These are phyloP conservation scores for Dolichallabes microphthalmus DNA, from an alignment of 2,113 vertebrate species.

Conservation along the genomic window DNA sequence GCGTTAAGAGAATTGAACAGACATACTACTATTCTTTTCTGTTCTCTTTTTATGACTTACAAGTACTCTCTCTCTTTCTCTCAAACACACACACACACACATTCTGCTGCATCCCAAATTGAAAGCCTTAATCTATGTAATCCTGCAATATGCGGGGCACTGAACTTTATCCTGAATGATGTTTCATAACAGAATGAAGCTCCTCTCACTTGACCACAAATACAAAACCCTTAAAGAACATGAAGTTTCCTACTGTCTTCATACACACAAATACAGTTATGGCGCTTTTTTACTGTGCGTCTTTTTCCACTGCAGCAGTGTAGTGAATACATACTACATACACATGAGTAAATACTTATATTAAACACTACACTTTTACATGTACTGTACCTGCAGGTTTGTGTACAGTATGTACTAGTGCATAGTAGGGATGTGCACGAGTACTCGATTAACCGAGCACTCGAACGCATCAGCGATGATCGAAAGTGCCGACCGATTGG, in stretches of 20 bases:
- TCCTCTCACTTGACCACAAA: neutral
- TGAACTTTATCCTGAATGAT: slow-evolving; percentile 11
- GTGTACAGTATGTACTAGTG: neutral
- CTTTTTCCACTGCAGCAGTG: too few relatives aligned
- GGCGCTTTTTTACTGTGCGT: neutral
- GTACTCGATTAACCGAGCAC: too few relatives aligned
- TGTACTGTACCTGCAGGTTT: too few relatives aligned
- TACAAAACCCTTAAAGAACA: neutral
- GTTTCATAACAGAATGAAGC: slow-evolving; percentile 3
- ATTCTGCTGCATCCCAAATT: slow-evolving; percentile 8
- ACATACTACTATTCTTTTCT: neutral
- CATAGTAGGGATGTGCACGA: too few relatives aligned
- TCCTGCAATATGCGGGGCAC: slow-evolving; percentile 38
- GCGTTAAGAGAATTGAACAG: slow-evolving; percentile 14
- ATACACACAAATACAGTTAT: slow-evolving; percentile 8
- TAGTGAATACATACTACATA: too few relatives aligned
- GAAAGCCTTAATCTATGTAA: slow-evolving; percentile 50
- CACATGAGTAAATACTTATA: neutral
- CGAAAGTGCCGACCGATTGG: too few relatives aligned
- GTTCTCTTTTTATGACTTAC: neutral
- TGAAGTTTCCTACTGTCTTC: neutral
- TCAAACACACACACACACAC: neutral
- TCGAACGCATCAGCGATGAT: too few relatives aligned
- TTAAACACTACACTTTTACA: neutral
- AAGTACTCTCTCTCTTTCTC: neutral